Base-by-base conservation (phyloP, 2,888 invertebrate species). In the Frankliniella intonsa region DNA sequence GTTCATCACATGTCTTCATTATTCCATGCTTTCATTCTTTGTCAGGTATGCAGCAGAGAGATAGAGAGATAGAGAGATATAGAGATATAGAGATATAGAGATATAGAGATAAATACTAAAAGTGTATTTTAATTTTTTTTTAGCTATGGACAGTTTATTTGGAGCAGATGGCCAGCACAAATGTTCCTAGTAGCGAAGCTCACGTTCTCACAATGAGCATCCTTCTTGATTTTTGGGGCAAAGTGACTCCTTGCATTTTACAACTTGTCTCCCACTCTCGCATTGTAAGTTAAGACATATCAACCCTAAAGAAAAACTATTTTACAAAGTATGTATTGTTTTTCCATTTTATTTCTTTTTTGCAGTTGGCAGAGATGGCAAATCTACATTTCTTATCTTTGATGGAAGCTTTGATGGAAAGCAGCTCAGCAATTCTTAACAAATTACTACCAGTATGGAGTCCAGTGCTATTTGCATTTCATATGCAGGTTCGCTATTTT, bases 81-180 rank as follows among this genome's bases (percentile, higher is more conserved):
- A n/a, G n/a, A n/a, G n/a, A n/a, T n/a, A n/a, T n/a, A n/a, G n/a
- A n/a, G n/a, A n/a, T n/a, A n/a, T n/a, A n/a, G n/a, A n/a, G n/a
- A n/a, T n/a, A n/a, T n/a, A n/a, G n/a, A n/a, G n/a, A n/a, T n/a
- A n/a, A n/a, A n/a, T n/a, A n/a, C n/a, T n/a, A 80, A 76, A 79
- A 55, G 22, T 50, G 51, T 76, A 7, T 65, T 80, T n/a, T 25
- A 50, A 49, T 51, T 81, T 80, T 80, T 80, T 87, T 87, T 65
- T 85, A 94, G 92, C 90, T 99, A 84, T 99, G 99, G 99, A 99
- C 99, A 0, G 93, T 99, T 85, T 99, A 99, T 89, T 92, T 99
- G 87, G 99, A 99, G 88, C 95, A 96, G 88, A 90, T 94, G 86
- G 93, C 96, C 1, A 91, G 90, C 80, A 90, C 90, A 80, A 90